Evolutionary conservation across 1,140 invertebrate genomes (phyloP), one percentile per base, ranked within the genome.

Genomic region (Brachionus paranguensis): DNA sequence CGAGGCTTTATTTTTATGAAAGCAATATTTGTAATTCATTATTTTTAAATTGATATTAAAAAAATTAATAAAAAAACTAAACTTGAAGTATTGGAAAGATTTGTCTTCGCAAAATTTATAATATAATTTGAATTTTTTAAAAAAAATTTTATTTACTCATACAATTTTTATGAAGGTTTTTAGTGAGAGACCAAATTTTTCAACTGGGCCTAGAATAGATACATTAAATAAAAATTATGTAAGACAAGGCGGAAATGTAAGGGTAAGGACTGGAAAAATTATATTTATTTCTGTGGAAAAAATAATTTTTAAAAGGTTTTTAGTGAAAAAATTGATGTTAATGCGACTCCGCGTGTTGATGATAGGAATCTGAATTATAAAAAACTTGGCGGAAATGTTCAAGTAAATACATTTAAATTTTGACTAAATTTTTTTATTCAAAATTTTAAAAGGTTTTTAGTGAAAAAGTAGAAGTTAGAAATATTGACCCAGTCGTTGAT

Each of bases 311-410:
- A n/a, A 27, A 78, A 79, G 78, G 37, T 79, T n/a, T 79, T 79
- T 53, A 55, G 37, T 64, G 78, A 79, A 64, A 79, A 79, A 64
- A n/a, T 79, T 24, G 78, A 55, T 53, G 24, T 79, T 12, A 79
- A 50, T 27, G 47, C 43, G 50, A 41, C 12, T 20, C 47, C 78
- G 0, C n/a, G 20, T 33, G 20, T 79, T 12, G 78, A 79, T 64
- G 50, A 47, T n/a, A 79, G 27, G 33, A 79, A 79, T 79, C 3
- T 43, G 33, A 79, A 55, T 64, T 79, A 79, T 53, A 55, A 29
- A 53, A 79, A 79, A 41, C 33, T 27, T 20, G 78, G 47, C 17
- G 47, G 78, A n/a, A 53, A 79, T 64, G 78, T 79, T 24, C 47
- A 79, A 64, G 78, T 79, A 79, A 79, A 79, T 45, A 41, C 3